Percentiles rank a stretch among this genome's conserved stretches.
phyloP scores from a whole-genome alignment of 2,113 vertebrate species.

The Siniperca chuatsi region DNA sequence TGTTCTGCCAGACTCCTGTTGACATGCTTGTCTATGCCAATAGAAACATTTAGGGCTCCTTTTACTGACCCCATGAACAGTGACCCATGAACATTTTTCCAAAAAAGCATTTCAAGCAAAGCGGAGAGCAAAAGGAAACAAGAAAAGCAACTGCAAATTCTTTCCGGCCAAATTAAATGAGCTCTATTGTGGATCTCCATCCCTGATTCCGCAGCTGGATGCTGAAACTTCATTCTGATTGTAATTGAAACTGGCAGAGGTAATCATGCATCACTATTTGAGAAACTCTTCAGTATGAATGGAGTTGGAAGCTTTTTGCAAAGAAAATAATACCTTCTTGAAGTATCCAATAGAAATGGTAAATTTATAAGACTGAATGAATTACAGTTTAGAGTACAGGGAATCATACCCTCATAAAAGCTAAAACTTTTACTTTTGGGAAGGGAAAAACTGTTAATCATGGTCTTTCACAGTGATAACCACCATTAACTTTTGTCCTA shows the following conservation, averaged over 20 bases:
- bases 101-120: slow-evolving; percentile 22
- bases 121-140: slow-evolving; percentile 1
- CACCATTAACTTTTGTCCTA: background rate
- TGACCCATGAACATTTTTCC: slow-evolving; percentile 29
- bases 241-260: slow-evolving; percentile 48
- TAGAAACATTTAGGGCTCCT: slow-evolving; percentile 54
- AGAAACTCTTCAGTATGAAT: slow-evolving; percentile 20
- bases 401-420: background rate
- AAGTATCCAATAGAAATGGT: slow-evolving; percentile 21
- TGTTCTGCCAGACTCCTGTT: slow-evolving; percentile 64
- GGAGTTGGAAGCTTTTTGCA: background rate
- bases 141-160: slow-evolving; percentile 16
- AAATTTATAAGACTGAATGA: slow-evolving; percentile 12
- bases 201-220: slow-evolving; percentile 39
- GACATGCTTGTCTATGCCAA: slow-evolving; percentile 58
- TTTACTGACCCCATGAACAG: slow-evolving; percentile 37
- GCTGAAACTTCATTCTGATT: background rate
- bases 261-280: slow-evolving; percentile 31
- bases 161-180: slow-evolving; percentile 24
- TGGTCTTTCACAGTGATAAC: background rate
- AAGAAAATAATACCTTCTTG: slow-evolving; percentile 9
- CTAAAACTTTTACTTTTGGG: background rate
- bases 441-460: background rate
- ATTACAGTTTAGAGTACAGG: background rate
- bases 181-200: slow-evolving; percentile 6